Percentiles rank a stretch among this genome's conserved stretches.
phyloP scores from a whole-genome alignment of 2,113 vertebrate genomes.

The Archocentrus centrarchus region DNA sequence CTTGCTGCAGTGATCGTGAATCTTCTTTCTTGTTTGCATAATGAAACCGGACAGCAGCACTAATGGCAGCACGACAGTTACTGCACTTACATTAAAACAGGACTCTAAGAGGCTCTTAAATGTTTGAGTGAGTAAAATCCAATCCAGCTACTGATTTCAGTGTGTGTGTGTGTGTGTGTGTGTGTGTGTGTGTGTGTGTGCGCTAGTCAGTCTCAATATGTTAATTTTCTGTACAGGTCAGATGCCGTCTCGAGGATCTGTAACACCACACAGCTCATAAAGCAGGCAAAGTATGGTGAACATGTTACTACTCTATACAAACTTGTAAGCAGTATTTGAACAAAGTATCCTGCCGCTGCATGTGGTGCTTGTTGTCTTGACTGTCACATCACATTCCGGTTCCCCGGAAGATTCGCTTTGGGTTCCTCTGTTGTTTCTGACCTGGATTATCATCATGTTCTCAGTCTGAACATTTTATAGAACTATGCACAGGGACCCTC shows the following conservation, averaged over 20 bases:
- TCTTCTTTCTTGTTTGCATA: slow-evolving; percentile 31
- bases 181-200: not conserved
- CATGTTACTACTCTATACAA: not conserved
- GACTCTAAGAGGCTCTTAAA: slow-evolving; percentile 43
- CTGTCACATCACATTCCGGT: not conserved
- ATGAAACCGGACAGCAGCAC: slow-evolving; percentile 60
- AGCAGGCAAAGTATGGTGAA: not conserved
- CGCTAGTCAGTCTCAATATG: not conserved
- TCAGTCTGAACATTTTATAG: not conserved
- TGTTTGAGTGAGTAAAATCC: slow-evolving; percentile 31
- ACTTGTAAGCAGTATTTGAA: not conserved
- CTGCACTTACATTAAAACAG: slow-evolving; percentile 41
- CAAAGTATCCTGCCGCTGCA: not conserved
- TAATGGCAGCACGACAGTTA: slow-evolving; percentile 39
- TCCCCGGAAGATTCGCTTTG: not conserved
- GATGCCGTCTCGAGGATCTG: not conserved
- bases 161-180: not conserved
- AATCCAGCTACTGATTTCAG: not conserved
- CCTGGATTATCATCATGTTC: not conserved
- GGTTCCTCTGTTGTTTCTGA: not conserved
- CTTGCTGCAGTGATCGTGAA: not conserved
- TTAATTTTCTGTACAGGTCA: not conserved
- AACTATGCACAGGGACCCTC: not conserved
- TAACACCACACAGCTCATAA: not conserved
- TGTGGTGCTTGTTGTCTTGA: not conserved